phyloP scores from a whole-genome alignment of 2,888 invertebrate species.

The Rhagium mordax region DNA sequence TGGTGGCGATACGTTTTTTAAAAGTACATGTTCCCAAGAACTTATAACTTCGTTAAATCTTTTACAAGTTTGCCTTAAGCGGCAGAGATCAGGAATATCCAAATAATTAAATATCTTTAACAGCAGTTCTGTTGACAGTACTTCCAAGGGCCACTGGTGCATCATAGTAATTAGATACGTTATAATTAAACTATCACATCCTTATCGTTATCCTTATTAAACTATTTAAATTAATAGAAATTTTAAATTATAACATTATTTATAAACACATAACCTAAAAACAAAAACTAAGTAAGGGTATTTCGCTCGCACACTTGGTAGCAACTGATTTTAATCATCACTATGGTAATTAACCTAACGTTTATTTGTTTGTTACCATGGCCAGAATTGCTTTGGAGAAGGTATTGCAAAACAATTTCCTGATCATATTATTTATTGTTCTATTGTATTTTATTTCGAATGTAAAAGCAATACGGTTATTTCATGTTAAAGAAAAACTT shows the following conservation, averaged over 20 bases:
- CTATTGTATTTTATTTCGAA: too few species aligned
- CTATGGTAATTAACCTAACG: too few species aligned
- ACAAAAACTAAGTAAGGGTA: not conserved
- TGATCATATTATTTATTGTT: too few species aligned
- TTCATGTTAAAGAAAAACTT: too few species aligned
- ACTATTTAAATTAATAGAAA: not conserved
- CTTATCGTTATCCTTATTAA: not conserved
- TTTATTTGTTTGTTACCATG: too few species aligned
- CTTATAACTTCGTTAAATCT: constrained; percentile 70
- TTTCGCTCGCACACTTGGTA: too few species aligned
- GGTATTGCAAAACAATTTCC: too few species aligned
- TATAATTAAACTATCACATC: not conserved
- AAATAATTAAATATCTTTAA: constrained; percentile 73
- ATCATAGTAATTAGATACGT: not conserved
- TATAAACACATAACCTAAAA: constrained; percentile 1
- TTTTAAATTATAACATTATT: not conserved
- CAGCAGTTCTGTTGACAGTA: constrained; percentile 71
- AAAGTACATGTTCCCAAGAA: constrained; percentile 53
- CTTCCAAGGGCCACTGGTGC: not conserved
- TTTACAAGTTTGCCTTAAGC: constrained; percentile 70
- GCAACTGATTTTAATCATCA: too few species aligned
- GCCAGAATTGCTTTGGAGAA: too few species aligned
- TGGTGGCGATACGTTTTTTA: constrained; percentile 43
- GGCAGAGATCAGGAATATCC: constrained; percentile 70
- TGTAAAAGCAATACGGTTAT: too few species aligned